Evolutionary conservation across 2,113 vertebrate genomes (phyloP), one percentile per base, ranked within the genome.

Genomic region (Poeciliopsis occidentalis): DNA sequence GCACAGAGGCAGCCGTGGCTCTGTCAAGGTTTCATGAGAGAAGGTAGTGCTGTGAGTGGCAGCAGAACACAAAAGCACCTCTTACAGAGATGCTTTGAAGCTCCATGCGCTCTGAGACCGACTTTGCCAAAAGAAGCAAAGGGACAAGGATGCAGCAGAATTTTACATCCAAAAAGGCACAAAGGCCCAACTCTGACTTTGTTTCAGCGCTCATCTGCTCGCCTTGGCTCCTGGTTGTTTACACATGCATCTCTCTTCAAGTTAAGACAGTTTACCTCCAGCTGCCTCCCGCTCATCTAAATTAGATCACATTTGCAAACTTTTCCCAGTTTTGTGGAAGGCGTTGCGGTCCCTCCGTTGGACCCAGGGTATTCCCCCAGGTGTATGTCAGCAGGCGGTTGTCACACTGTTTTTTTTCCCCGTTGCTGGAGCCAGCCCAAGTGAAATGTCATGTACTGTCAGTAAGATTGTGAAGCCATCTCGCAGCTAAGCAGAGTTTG

Each of bases 381-480:
- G 86, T 88, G 74, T 82, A 77, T 85, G 80, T 87, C 86, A 78
- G 80, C 81, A 80, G 87, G 87, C 76, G 87, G 74, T 82, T 89
- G 88, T 91, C 90, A 87, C 71, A 70, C 62, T 26, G 81, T 79
- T 85, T 88, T 85, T 75, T 39, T 31, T 15, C 27, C 1, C 64
- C 84, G 76, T 86, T 88, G 84, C 74, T 37, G 60, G 81, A 76
- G 85, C 79, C 84, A 88, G 71, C 79, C 86, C 80, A 75, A 92
- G 91, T 92, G 89, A 91, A 93, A 92, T 93, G 92, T 93, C 91
- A 91, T 92, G 92, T 92, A 83, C 82, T 90, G 91, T 93, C 92
- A 93, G 90, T 76, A 85, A 91, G 84, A 93, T 92, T 92, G 91
- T 88, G 91, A 88, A 82, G 81, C 85, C 88, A 85, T 86, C 80